Evolutionary conservation across 2,888 invertebrate species (phyloP), one percentile per base, ranked within the genome.

Genomic region (Watsonalla cultraria): DNA sequence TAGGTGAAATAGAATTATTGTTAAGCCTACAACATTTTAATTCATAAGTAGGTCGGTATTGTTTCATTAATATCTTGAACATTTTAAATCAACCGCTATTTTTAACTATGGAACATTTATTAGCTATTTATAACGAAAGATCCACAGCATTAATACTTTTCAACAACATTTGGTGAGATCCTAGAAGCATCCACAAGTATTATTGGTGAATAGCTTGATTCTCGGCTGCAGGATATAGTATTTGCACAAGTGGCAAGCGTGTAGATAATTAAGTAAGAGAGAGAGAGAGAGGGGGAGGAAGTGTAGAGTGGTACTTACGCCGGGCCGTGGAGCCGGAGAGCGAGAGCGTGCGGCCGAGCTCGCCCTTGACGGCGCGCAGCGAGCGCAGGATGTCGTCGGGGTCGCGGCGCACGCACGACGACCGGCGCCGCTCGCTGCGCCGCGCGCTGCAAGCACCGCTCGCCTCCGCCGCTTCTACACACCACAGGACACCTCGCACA

Each of bases 381-480:
- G 94, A 95, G 68, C 95, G 95, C 61, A 96, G 84, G 69, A 96
- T 95, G 84, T 96, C 96, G 79, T 96, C 96, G 0, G 96, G 96
- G 84, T 96, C 96, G 67, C 96, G 93, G 46, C 96, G 93, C 47
- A 95, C 95, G 77, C 95, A 95, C 55, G 96, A 96, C 68, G 96
- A 96, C 55, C 96, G 93, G 46, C 96, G 93, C 55, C 96, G 91
- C 72, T 96, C 95, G 61, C 60, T 78, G 66, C 89, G 86, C 6
- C 87, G 84, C 58, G 90, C 85, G 60, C 82, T 84, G 58, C 70
- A 71, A 48, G 74, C 71, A 46, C 68, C 72, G 72, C 85, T 81
- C 50, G 48, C 46, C 46, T 15, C 70, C 78, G 46, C 78, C 80
- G 54, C 74, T 63, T 79, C 79, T 70, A 68, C 66, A 60, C 58